Conservation (phyloP, 2,113 vertebrate species). For the Indicator indicator region DNA sequence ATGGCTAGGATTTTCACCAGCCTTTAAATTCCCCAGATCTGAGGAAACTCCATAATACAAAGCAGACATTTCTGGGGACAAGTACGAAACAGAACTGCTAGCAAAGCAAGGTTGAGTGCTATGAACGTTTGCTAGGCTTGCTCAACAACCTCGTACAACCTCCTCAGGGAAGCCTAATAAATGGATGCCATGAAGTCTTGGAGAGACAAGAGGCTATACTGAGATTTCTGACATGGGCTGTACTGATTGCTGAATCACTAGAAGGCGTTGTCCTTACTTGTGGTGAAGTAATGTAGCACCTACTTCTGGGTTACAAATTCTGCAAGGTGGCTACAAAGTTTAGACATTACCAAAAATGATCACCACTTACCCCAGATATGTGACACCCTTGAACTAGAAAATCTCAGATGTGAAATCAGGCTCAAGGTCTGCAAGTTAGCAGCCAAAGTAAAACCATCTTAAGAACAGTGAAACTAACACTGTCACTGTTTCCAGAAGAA, state of each 20-base stretch:
- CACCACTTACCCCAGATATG: background rate
- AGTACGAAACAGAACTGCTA: background rate
- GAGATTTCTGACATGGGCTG: background rate
- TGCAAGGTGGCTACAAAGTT: background rate
- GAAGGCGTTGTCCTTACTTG: background rate
- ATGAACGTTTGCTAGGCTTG: background rate
- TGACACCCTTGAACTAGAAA: background rate
- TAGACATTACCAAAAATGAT: background rate
- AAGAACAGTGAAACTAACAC: background rate
- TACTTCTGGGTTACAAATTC: background rate
- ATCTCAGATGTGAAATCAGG: background rate
- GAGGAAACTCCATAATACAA: background rate
- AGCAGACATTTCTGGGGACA: fast-evolving
- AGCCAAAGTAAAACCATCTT: background rate
- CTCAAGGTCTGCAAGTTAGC: background rate
- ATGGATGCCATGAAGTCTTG: background rate
- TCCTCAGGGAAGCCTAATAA: background rate
- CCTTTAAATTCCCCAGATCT: background rate
- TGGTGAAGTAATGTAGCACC: background rate
- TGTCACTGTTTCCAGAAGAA: background rate
- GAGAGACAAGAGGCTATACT: background rate
- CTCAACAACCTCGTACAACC: background rate
- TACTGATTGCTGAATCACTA: background rate
- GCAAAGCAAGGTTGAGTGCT: background rate
- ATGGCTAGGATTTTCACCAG: background rate